Base-by-base conservation (phyloP, 2,113 vertebrate species). In the Alethe castanea region DNA sequence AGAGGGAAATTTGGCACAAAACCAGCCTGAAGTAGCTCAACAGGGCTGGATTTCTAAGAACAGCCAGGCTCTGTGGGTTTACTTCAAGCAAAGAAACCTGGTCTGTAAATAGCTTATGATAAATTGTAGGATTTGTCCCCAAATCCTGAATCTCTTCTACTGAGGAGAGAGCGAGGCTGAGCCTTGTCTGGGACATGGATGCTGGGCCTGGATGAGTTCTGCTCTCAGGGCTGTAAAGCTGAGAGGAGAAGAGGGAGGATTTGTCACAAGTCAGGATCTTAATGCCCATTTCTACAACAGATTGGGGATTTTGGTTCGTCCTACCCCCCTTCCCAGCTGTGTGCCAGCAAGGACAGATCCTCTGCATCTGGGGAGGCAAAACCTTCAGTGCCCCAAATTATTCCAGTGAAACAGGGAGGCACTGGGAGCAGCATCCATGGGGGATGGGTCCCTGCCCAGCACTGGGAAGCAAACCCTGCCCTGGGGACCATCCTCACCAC, bases 351-450 rank as follows among this genome's bases (percentile, higher is more conserved):
- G 33, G 77, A 50, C 3, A 16, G 54, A 36, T 15, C 45, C 78
- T 52, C 16, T 0, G 1, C 33, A 52, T 7, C 19, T 2, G 1
- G 8, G 22, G 13, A 47, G 59, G 12, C 7, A 45, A 48, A 38
- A 56, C 25, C 29, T 53, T n/a, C 36, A 31, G 24, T 3, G 3
- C 20, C 67, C 19, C 50, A 8, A 4, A 69, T 12, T 14, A 0
- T 5, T 47, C 12, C 6, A 3, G 36, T 6, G 65, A 4, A 36
- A 50, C 1, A 5, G 50, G 28, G 71, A 25, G 44, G 65, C 28
- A 19, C 2, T 0, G 0, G 50, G 48, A 50, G 35, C 38, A 74
- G 47, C 66, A 45, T 45, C 44, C 5, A 0, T 0, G 50, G 50
- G 26, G 11, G 35, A 17, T 6, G 33, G 5, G 4, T 62, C 38